These are phyloP conservation scores for Dinoponera quadriceps DNA, from an alignment of 1,140 invertebrate species.

Conservation along the genomic window DNA sequence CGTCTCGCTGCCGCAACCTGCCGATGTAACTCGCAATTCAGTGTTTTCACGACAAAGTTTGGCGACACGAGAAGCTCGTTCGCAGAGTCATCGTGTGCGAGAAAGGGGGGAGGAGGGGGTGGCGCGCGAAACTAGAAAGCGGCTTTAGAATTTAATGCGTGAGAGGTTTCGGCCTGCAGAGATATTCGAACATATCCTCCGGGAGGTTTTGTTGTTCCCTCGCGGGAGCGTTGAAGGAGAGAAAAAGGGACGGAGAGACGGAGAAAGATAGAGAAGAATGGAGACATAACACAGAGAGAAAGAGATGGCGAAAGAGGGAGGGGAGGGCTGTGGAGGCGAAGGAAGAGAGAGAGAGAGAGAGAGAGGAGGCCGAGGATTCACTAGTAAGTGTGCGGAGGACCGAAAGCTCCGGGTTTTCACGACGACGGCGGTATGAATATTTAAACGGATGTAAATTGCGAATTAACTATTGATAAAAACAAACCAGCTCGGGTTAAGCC, in stretches of 20 bases:
- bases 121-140: conserved; percentile 72
- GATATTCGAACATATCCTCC: conserved; percentile 70
- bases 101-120: conserved; percentile 39
- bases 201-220: conserved; percentile 62
- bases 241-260: conserved; percentile 20
- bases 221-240: conserved; percentile 25
- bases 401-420: conserved; percentile 70
- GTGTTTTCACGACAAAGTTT: conserved; percentile 64
- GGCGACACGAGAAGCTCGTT: conserved; percentile 40
- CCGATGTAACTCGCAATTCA: conserved; percentile 47
- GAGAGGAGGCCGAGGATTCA: conserved; percentile 35
- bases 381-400: conserved; percentile 73
- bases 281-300: conserved; percentile 9
- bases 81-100: conserved; percentile 47
- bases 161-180: conserved; percentile 68
- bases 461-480: conserved; percentile 81
- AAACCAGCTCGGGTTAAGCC: conserved; percentile 74
- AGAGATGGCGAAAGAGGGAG: background rate
- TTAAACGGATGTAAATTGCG: conserved; percentile 79
- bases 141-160: conserved; percentile 78
- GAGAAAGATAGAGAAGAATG: conserved; percentile 11
- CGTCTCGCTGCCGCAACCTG: no score
- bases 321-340: background rate
- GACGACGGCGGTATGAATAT: conserved; percentile 75
- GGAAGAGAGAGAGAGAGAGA: conserved; percentile 24